Base-by-base conservation (phyloP, 2,888 invertebrate genomes). In the Phyllotreta cruciferae region DNA sequence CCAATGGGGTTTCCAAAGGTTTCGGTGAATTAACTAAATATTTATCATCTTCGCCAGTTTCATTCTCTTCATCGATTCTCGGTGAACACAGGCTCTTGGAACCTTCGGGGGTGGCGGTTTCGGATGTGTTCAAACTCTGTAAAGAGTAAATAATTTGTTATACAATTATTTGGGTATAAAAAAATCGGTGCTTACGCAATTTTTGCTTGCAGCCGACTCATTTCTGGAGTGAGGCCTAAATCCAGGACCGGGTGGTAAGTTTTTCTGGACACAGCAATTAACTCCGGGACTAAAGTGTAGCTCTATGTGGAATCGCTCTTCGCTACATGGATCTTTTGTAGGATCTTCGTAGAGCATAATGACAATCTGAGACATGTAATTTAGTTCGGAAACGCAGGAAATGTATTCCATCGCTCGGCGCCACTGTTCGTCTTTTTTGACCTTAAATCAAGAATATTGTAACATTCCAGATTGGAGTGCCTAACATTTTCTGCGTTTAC, bases 261-360 rank as follows among this genome's bases (percentile, higher is more conserved):
- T 95, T 81, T 96, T 96, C 79, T 96, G 94, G 13, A 96, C 95
- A 82, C 94, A 98, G 82, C 95, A 96, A 82, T 94, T 96, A 4
- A 94, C 96, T 63, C 99, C 99, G 0, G 99, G 98, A 81, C 98
- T 98, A 82, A 99, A 99, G 83, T 99, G 98, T 8, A 99, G 84
- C 82, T 99, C 99, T 55, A 99, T 95, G 80, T 99, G 99, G 80
- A 98, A 99, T 71, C 98, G 85, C 80, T 94, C 94, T 77, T 95
- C 94, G 0, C 95, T 95, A 56, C 87, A 88, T 0, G 92, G 92
- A 82, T 94, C 96, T 82, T 98, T 97, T 0, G 94, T 97, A 5
- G 96, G 98, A 82, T 99, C 99, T 83, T 99, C 99, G 78, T 99
- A 99, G 0, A 97, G 83, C 96, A 99, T 96, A 34, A 99, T 94